A percentile compares a stretch with the other conserved stretches of the same genome.
Conservation (phyloP, 2,888 invertebrate species). For the Anaspis maculata region DNA sequence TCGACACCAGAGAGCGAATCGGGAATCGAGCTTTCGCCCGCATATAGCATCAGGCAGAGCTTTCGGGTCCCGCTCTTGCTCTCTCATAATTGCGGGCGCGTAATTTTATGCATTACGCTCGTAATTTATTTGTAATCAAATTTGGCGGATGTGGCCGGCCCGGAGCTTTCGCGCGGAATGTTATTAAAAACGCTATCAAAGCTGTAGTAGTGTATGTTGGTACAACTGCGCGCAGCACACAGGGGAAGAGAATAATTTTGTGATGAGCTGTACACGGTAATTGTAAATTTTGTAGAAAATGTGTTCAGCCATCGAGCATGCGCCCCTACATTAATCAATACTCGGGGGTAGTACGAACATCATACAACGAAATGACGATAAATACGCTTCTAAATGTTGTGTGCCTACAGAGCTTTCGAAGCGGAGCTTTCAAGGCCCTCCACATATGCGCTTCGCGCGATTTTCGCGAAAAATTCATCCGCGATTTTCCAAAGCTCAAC, state of each 20-base stretch:
- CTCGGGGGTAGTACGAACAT: constrained; percentile 13
- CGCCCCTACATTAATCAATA: constrained; percentile 15
- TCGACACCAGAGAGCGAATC: too few species aligned
- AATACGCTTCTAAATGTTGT: constrained; percentile 14
- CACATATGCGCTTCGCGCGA: too few species aligned
- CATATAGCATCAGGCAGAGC: too few species aligned
- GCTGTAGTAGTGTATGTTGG: too few species aligned
- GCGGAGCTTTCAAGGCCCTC: too few species aligned
- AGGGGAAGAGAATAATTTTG: constrained; percentile 39
- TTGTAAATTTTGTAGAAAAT: constrained; percentile 37
- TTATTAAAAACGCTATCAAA: constrained; percentile 16
- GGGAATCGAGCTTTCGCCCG: too few species aligned
- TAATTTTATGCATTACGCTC: neutral
- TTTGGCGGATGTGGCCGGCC: constrained; percentile 5
- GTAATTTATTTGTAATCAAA: constrained; percentile 12
- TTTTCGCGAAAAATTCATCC: too few species aligned
- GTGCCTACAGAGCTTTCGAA: constrained; percentile 13
- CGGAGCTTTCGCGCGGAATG: constrained; percentile 4
- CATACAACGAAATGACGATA: constrained; percentile 16
- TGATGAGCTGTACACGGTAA: constrained; percentile 41
- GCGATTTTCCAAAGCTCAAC: too few species aligned
- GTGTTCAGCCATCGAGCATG: constrained; percentile 16
- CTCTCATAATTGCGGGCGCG: too few species aligned
- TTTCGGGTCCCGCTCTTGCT: too few species aligned
- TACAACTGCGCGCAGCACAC: too few species aligned